Conservation (phyloP, 2,797 vertebrate genomes). For the Orestias chungarensis region DNA sequence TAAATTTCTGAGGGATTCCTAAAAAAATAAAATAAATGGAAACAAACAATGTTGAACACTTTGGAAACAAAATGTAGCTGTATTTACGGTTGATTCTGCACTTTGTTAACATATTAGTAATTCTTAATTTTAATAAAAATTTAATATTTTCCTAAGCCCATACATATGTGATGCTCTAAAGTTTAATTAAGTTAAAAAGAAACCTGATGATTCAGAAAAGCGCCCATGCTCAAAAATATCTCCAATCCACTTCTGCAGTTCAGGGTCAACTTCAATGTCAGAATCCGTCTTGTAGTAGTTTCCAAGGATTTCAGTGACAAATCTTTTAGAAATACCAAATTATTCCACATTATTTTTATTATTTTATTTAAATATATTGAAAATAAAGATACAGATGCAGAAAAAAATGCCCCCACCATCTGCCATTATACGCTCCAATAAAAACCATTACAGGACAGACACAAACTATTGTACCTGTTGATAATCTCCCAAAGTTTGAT, state of each 20-base stretch:
- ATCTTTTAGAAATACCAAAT: slow-evolving; percentile 32
- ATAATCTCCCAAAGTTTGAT: slow-evolving; percentile 80
- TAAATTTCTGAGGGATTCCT: slow-evolving; percentile 61
- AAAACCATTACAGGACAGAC: background rate
- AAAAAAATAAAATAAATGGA: background rate
- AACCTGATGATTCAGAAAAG: slow-evolving; percentile 19
- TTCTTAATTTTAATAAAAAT: too few species aligned
- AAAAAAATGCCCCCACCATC: too few species aligned
- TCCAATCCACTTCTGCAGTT: slow-evolving; percentile 61
- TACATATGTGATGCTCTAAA: too few species aligned
- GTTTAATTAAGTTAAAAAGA: background rate
- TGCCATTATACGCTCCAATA: background rate
- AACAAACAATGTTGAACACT: background rate
- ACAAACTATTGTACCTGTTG: slow-evolving; percentile 62
- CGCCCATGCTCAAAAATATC: slow-evolving; percentile 62
- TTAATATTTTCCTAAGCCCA: too few species aligned
- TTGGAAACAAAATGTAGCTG: background rate
- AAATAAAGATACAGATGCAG: too few species aligned
- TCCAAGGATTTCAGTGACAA: slow-evolving; percentile 46
- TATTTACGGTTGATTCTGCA: background rate
- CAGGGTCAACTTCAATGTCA: slow-evolving; percentile 50
- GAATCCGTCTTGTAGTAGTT: slow-evolving; percentile 52
- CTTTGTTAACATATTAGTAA: background rate
- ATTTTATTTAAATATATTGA: too few species aligned
- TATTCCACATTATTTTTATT: background rate